phyloP scores from a whole-genome alignment of 2,888 invertebrate species.

The Sinhomidia bicolor region DNA sequence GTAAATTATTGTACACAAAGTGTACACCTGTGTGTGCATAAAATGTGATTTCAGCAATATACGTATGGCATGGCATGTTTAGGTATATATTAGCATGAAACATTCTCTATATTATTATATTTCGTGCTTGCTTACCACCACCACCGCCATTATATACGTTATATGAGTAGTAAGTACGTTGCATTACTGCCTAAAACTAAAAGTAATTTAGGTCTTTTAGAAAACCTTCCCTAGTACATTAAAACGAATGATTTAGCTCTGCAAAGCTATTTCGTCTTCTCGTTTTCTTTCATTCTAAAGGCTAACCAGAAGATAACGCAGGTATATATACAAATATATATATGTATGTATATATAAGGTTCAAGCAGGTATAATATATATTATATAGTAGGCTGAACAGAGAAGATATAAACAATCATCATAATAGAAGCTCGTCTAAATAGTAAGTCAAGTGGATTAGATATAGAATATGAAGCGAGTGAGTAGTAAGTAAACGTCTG shows the following conservation, averaged over 20 bases:
- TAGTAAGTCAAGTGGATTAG: conserved; percentile 13
- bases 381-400: not conserved
- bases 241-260: not conserved
- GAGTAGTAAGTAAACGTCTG: not conserved
- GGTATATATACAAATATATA: not conserved
- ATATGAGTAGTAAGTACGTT: not conserved
- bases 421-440: conserved; percentile 29
- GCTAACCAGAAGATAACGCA: conserved; percentile 17
- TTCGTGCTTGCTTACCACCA: no score
- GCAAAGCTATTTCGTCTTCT: conserved; percentile 17
- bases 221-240: conserved; percentile 2
- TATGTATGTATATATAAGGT: not conserved
- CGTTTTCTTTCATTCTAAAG: conserved; percentile 28
- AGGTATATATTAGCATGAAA: not conserved
- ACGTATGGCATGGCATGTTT: not conserved
- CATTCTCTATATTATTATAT: not conserved
- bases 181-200: conserved; percentile 5
- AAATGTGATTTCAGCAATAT: not conserved
- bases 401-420: not conserved
- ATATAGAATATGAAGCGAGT: not conserved
- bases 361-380: not conserved
- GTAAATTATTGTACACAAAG: conserved; percentile 28
- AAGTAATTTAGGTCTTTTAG: conserved; percentile 35
- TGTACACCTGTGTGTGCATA: not conserved
- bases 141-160: not conserved